Conservation (phyloP, 2,888 invertebrate genomes). For the Monochamus alternatus region DNA sequence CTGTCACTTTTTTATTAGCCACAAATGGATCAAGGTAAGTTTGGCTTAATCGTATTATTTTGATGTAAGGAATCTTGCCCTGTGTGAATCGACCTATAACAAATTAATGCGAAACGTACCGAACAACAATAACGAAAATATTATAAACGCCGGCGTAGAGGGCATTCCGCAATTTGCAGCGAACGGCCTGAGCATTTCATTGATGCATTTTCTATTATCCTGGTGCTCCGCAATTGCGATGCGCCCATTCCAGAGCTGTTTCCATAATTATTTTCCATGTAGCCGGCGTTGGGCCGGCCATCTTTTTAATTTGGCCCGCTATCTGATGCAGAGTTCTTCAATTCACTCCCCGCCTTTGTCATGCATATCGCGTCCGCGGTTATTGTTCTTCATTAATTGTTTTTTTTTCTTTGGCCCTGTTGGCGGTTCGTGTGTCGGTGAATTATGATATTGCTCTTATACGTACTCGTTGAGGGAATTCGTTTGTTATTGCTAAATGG, state of each 20-base stretch:
- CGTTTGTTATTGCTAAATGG: too few species aligned
- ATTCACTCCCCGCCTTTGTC: slow-evolving; percentile 62
- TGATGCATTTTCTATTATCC: slow-evolving; percentile 48
- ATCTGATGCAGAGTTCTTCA: slow-evolving; percentile 61
- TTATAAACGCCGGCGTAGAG: not conserved
- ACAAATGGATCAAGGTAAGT: too few species aligned
- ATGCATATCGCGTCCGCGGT: slow-evolving; percentile 62
- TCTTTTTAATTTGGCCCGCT: slow-evolving; percentile 66
- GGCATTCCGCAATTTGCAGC: slow-evolving; percentile 21
- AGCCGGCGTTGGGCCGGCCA: slow-evolving; percentile 58
- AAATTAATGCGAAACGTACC: too few species aligned
- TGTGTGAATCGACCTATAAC: too few species aligned
- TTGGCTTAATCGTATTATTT: too few species aligned
- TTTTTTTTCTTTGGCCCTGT: slow-evolving; percentile 52
- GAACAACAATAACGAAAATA: too few species aligned
- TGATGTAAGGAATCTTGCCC: too few species aligned
- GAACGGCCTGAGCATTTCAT: slow-evolving; percentile 5
- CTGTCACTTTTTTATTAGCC: too few species aligned
- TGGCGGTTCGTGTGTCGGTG: slow-evolving; percentile 46
- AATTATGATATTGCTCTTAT: slow-evolving; percentile 53
- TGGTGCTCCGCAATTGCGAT: slow-evolving; percentile 33
- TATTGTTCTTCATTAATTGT: slow-evolving; percentile 63
- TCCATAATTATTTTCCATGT: slow-evolving; percentile 58
- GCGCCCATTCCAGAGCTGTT: slow-evolving; percentile 47
- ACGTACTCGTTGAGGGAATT: not conserved